Conservation (phyloP, 2,113 vertebrate genomes). For the Neodon shergylaensis region DNA sequence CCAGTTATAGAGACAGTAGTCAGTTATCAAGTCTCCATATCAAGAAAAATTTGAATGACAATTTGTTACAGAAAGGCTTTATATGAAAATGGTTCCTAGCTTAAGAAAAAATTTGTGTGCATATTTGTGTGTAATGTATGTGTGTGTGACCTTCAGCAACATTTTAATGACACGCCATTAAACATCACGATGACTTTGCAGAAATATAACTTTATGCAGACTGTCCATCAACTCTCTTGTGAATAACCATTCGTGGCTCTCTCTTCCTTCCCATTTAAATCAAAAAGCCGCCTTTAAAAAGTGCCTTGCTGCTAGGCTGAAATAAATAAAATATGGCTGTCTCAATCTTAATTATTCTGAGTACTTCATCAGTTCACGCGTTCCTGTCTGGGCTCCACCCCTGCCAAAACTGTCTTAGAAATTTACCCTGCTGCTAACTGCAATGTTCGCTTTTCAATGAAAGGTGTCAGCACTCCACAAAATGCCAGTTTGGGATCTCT, state of each 20-base stretch:
- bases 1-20: constrained; percentile 2
- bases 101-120: neutral
- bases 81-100: neutral
- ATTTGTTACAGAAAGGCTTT: too few relatives aligned
- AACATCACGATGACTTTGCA: constrained; percentile 8
- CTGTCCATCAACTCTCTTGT: neutral
- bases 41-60: too few relatives aligned
- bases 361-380: neutral
- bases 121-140: neutral
- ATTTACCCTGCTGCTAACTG: neutral
- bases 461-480: neutral
- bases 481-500: neutral
- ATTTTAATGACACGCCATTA: neutral
- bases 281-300: neutral
- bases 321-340: neutral
- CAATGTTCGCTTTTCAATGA: neutral
- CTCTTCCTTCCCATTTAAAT: neutral
- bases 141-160: constrained; percentile 13
- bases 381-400: neutral
- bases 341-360: neutral
- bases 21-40: constrained; percentile 25
- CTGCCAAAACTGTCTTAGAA: neutral
- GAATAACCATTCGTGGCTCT: neutral
- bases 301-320: neutral
- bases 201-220: neutral